phyloP scores from a whole-genome alignment of 2,888 invertebrate genomes.

The Plagodis pulveraria region DNA sequence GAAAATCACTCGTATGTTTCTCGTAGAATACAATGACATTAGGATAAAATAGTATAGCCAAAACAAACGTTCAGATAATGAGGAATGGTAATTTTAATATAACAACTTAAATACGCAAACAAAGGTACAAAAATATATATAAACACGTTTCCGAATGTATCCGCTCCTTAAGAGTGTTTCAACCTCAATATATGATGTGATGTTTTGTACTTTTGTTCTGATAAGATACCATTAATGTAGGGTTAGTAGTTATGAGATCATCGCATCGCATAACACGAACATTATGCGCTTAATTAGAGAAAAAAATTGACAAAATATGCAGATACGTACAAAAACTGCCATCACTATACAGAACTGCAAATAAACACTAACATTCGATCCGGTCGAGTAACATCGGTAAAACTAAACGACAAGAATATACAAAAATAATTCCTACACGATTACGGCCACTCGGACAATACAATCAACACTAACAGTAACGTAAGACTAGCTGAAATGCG shows the following conservation, averaged over 20 bases:
- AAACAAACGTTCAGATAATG: slow-evolving; percentile 67
- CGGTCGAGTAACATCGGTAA: slow-evolving; percentile 60
- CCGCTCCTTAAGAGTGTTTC: slow-evolving; percentile 32
- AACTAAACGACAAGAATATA: slow-evolving; percentile 78
- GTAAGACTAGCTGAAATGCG: slow-evolving; percentile 85
- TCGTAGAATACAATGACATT: slow-evolving; percentile 56
- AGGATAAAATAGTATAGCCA: slow-evolving; percentile 60
- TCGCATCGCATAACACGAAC: slow-evolving; percentile 69
- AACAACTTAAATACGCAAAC: slow-evolving; percentile 73
- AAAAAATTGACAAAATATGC: slow-evolving; percentile 78
- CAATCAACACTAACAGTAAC: slow-evolving; percentile 77
- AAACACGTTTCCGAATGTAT: slow-evolving; percentile 60
- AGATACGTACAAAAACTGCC: slow-evolving; percentile 59
- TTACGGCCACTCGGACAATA: slow-evolving; percentile 70
- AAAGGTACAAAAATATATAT: slow-evolving; percentile 79
- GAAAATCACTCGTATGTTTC: slow-evolving; percentile 79
- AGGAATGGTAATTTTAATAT: slow-evolving; percentile 75
- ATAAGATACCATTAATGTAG: slow-evolving; percentile 63
- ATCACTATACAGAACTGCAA: slow-evolving; percentile 70
- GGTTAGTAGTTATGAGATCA: slow-evolving; percentile 85
- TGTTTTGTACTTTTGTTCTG: slow-evolving; percentile 82
- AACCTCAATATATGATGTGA: slow-evolving; percentile 38
- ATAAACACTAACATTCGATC: slow-evolving; percentile 60
- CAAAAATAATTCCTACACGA: slow-evolving; percentile 60
- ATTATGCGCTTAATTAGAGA: slow-evolving; percentile 79